These are phyloP conservation scores for Lethocerus indicus DNA, from an alignment of 1,140 invertebrate genomes.

Conservation along the genomic window DNA sequence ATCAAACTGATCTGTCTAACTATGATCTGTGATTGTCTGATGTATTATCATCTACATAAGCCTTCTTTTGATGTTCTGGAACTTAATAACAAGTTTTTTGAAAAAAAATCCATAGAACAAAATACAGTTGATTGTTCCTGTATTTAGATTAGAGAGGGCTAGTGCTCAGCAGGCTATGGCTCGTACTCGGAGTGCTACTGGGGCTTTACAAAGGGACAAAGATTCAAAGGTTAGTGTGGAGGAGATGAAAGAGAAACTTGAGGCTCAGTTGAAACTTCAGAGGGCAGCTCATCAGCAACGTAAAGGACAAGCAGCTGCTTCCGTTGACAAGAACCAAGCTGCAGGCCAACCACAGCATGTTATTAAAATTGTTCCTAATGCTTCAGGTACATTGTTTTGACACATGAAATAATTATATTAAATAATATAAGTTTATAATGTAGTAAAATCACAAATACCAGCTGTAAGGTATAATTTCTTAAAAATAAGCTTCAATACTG, in stretches of 20 bases:
- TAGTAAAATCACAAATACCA: no score
- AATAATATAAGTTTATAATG: no score
- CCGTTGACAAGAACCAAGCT: slow-evolving; percentile 14
- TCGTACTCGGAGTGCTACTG: slow-evolving; percentile 48
- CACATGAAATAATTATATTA: no score
- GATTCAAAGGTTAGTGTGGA: slow-evolving; percentile 43
- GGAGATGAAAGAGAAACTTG: slow-evolving; percentile 81
- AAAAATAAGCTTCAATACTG: no score
- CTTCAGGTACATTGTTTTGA: slow-evolving; percentile 26
- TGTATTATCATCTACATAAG: background rate
- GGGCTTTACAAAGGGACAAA: slow-evolving; percentile 12
- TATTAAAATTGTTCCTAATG: slow-evolving; percentile 34
- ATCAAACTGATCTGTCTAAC: background rate
- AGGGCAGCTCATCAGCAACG: slow-evolving; percentile 69
- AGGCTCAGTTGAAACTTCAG: slow-evolving; percentile 72
- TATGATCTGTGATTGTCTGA: no score
- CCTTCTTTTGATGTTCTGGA: background rate
- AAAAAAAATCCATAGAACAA: background rate
- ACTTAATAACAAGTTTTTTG: slow-evolving; percentile 18
- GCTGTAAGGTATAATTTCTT: no score
- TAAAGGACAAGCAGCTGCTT: slow-evolving; percentile 28
- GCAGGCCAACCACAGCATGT: slow-evolving; percentile 25
- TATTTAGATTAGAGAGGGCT: slow-evolving; percentile 39
- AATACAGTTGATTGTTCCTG: slow-evolving; percentile 17
- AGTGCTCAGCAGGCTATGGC: slow-evolving; percentile 40